Conservation (phyloP, 2,113 vertebrate genomes). For the Tichodroma muraria region DNA sequence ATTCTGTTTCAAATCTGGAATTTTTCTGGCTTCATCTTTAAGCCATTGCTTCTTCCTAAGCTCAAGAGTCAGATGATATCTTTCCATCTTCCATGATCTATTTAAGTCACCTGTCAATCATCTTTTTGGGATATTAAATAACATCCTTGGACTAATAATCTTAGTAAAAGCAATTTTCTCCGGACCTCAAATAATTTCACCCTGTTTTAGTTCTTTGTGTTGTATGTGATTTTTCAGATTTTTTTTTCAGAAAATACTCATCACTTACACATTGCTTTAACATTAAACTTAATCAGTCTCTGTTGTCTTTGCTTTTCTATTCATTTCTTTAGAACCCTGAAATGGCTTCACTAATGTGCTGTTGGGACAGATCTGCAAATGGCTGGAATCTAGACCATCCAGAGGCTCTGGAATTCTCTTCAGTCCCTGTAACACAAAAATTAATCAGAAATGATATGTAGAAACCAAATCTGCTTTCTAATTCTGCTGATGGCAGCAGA, state of each 20-base stretch:
- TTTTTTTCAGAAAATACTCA: not conserved
- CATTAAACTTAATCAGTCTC: not conserved
- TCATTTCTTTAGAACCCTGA: not conserved
- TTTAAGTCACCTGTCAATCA: not conserved
- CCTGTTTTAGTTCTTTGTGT: not conserved
- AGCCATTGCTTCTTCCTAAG: not conserved
- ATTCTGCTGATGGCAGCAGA: constrained; percentile 33
- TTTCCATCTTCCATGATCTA: not conserved
- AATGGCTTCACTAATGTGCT: not conserved
- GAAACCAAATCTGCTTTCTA: not conserved
- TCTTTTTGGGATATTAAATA: not conserved
- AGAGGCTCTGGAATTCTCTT: not conserved
- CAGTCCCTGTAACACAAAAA: not conserved
- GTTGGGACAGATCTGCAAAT: not conserved
- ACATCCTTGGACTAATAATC: not conserved
- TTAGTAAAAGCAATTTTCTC: not conserved
- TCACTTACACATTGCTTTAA: not conserved
- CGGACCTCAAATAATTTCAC: not conserved
- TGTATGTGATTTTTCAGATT: not conserved
- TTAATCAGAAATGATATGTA: not conserved
- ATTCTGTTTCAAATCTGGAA: not conserved
- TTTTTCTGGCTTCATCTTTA: not conserved
- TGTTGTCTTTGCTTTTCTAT: not conserved
- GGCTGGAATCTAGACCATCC: not conserved
- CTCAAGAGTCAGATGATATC: not conserved